These are phyloP conservation scores for Mythimna loreyi DNA, from an alignment of 2,888 invertebrate species.

Conservation along the genomic window DNA sequence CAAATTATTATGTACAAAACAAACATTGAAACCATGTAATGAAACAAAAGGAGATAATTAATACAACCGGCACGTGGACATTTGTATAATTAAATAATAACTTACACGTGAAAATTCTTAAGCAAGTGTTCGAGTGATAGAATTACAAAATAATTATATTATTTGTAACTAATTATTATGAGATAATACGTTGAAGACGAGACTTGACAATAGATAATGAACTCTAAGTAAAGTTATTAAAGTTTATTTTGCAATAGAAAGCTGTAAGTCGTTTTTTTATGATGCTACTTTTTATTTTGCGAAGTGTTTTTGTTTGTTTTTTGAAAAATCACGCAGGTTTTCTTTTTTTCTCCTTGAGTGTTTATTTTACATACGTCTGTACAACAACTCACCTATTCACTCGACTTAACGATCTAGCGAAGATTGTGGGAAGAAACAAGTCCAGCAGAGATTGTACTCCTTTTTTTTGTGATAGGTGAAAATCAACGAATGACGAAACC, in stretches of 20 bases:
- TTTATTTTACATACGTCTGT: too few species aligned
- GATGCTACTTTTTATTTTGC: background rate
- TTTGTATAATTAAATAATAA: slow-evolving; percentile 13
- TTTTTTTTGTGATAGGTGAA: too few species aligned
- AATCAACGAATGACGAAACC: too few species aligned
- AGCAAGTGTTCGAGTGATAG: slow-evolving; percentile 29
- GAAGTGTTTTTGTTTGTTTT: background rate
- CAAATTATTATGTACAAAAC: background rate
- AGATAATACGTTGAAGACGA: slow-evolving; percentile 1
- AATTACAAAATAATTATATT: slow-evolving; percentile 18
- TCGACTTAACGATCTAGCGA: too few species aligned
- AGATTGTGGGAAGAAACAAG: too few species aligned
- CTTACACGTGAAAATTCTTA: slow-evolving; percentile 25
- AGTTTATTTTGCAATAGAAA: background rate
- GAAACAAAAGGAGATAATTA: slow-evolving; percentile 16
- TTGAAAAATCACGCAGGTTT: too few species aligned
- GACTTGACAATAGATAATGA: background rate
- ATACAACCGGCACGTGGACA: slow-evolving; percentile 26
- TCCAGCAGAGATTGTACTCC: too few species aligned
- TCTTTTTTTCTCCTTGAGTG: too few species aligned
- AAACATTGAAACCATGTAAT: slow-evolving; percentile 1
- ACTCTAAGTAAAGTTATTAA: background rate
- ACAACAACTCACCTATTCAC: too few species aligned
- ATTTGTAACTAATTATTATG: slow-evolving; percentile 28
- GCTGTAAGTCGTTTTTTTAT: background rate